Evolutionary conservation across 2,888 invertebrate species (phyloP).

Genomic region (Lordiphosa andalusiaca): DNA sequence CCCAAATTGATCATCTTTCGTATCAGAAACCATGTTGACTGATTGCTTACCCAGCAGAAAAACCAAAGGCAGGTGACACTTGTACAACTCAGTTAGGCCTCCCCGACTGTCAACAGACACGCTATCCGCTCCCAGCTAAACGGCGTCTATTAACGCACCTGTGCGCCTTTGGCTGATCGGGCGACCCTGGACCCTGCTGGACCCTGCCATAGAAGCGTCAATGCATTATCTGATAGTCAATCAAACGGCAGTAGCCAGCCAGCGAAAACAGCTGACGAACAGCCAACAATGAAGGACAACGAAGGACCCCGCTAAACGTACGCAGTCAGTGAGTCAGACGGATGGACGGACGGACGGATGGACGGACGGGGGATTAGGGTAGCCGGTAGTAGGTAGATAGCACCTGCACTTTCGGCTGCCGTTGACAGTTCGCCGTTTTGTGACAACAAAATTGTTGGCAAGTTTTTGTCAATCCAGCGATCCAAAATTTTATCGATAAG

Average conservation of each 20-base stretch:
- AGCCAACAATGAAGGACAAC: not conserved
- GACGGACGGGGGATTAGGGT: too few species aligned
- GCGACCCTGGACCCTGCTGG: not conserved
- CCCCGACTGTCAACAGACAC: slow-evolving; percentile 7
- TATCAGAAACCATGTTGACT: too few species aligned
- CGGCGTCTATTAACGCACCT: slow-evolving; percentile 61
- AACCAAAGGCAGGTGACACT: too few species aligned
- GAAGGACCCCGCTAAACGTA: slow-evolving; percentile 11
- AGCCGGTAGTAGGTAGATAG: slow-evolving; percentile 40
- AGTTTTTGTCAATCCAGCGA: slow-evolving; percentile 54
- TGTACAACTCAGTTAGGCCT: not conserved
- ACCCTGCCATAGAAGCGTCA: slow-evolving; percentile 66
- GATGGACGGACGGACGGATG: too few species aligned
- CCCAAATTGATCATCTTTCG: too few species aligned
- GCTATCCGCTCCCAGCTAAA: slow-evolving; percentile 31
- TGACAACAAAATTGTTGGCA: slow-evolving; percentile 69
- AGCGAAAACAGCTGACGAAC: slow-evolving; percentile 41
- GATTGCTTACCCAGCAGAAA: too few species aligned
- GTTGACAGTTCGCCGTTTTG: slow-evolving; percentile 65
- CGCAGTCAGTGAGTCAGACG: slow-evolving; percentile 1
- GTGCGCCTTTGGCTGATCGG: slow-evolving; percentile 31
- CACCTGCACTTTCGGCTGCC: slow-evolving; percentile 50
- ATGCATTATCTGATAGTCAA: slow-evolving; percentile 63
- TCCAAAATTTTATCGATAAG: slow-evolving; percentile 48
- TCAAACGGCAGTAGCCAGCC: slow-evolving; percentile 55